Evolutionary conservation across 2,888 invertebrate genomes (phyloP).

Genomic region (Petrolisthes cinctipes): DNA sequence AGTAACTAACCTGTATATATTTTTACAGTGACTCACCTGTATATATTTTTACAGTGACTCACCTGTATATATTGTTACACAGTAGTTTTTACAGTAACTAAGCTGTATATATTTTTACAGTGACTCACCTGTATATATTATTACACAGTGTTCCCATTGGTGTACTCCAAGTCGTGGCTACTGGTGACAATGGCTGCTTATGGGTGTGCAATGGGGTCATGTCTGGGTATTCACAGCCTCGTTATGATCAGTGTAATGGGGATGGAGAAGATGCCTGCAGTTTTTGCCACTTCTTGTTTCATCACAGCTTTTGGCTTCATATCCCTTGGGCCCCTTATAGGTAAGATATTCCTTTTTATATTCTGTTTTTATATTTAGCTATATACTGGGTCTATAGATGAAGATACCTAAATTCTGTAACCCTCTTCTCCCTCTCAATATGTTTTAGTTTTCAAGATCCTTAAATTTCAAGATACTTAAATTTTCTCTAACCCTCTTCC

Average conservation of each 20-base stretch:
- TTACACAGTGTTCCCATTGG: slow-evolving; percentile 17
- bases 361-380: not conserved
- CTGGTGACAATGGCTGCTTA: not conserved
- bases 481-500: not conserved
- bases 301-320: slow-evolving; percentile 5
- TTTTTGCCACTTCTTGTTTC: slow-evolving; percentile 14
- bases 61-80: too few species aligned
- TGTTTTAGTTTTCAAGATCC: not conserved
- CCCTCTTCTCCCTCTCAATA: not conserved
- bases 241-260: slow-evolving; percentile 30
- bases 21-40: too few species aligned
- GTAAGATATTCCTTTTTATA: not conserved
- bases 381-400: not conserved
- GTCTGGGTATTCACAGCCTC: slow-evolving; percentile 16
- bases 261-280: not conserved
- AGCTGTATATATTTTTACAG: too few species aligned
- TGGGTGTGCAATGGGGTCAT: slow-evolving; percentile 6
- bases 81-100: too few species aligned
- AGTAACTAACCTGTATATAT: too few species aligned
- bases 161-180: slow-evolving; percentile 14
- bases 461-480: too few species aligned
- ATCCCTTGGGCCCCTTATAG: slow-evolving; percentile 7
- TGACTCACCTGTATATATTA: too few species aligned
- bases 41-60: too few species aligned
- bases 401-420: not conserved